Conservation (phyloP, 2,888 invertebrate genomes). For the Lingula anatina region DNA sequence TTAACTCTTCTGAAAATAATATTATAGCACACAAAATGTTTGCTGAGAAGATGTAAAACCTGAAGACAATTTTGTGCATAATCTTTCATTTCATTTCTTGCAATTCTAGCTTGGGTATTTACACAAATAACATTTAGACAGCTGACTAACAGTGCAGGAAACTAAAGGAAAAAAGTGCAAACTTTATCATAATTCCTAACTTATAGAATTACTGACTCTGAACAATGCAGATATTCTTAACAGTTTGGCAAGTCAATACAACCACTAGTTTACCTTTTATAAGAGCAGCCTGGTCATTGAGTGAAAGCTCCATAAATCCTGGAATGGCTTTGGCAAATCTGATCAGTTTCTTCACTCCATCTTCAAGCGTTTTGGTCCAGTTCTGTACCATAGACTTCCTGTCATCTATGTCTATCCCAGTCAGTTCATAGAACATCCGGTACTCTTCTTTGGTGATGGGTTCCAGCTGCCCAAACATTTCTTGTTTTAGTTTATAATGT, state of each 20-base stretch:
- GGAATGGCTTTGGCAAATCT: slow-evolving; percentile 42
- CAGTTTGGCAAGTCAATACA: not conserved
- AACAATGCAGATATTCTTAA: too few relatives aligned
- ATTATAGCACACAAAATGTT: too few relatives aligned
- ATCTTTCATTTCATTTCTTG: too few relatives aligned
- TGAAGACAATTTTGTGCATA: too few relatives aligned
- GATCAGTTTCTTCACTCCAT: slow-evolving; percentile 34
- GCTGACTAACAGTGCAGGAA: not conserved
- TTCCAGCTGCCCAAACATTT: slow-evolving; percentile 37
- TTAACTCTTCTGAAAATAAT: too few relatives aligned
- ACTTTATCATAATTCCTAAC: too few relatives aligned
- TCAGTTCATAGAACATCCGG: slow-evolving; percentile 33
- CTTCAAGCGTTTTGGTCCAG: slow-evolving; percentile 32
- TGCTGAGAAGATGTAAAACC: too few relatives aligned
- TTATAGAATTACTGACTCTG: too few relatives aligned
- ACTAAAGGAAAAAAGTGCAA: not conserved
- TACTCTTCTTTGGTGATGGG: slow-evolving; percentile 35
- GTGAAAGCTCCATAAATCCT: slow-evolving; percentile 33
- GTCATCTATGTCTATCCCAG: slow-evolving; percentile 47
- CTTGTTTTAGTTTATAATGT: slow-evolving; percentile 20
- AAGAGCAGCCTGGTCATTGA: slow-evolving; percentile 41
- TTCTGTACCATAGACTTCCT: slow-evolving; percentile 27
- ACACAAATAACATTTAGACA: too few relatives aligned
- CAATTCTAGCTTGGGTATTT: too few relatives aligned
- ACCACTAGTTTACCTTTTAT: slow-evolving; percentile 33